These are phyloP conservation scores for Rhagologus leucostigma DNA, from an alignment of 2,113 vertebrate species.

Conservation along the genomic window DNA sequence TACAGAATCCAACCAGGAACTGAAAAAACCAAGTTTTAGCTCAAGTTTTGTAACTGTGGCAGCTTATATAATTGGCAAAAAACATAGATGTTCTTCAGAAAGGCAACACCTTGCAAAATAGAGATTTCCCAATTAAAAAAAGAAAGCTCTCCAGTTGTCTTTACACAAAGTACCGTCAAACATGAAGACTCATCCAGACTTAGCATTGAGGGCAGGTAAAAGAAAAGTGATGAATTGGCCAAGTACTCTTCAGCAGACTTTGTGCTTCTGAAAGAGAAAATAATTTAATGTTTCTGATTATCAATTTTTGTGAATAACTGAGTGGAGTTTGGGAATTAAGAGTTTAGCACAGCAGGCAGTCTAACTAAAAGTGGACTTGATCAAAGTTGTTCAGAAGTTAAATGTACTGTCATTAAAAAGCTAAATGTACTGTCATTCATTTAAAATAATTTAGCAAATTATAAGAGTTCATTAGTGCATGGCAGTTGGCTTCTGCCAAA, in stretches of 20 bases:
- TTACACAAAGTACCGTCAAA: background rate
- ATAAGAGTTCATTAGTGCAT: conserved; percentile 51
- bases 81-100: background rate
- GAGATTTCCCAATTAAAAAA: conserved; percentile 4
- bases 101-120: background rate
- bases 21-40: background rate
- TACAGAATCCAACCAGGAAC: background rate
- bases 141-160: background rate
- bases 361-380: conserved; percentile 40
- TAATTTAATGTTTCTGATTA: conserved; percentile 21
- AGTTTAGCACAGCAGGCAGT: conserved; percentile 31
- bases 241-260: background rate
- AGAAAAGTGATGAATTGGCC: background rate
- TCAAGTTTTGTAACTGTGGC: background rate
- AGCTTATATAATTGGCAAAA: background rate
- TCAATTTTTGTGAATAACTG: background rate
- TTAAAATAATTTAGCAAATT: conserved; percentile 63
- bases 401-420: conserved; percentile 48
- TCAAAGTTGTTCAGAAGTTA: conserved; percentile 58
- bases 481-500: conserved; percentile 43
- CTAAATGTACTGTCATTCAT: conserved; percentile 47
- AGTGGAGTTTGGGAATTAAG: conserved; percentile 15
- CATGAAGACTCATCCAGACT: background rate
- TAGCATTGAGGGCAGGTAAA: background rate
- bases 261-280: background rate